These are phyloP conservation scores for Eurosta solidaginis DNA, from an alignment of 1,140 invertebrate genomes.

Conservation along the genomic window DNA sequence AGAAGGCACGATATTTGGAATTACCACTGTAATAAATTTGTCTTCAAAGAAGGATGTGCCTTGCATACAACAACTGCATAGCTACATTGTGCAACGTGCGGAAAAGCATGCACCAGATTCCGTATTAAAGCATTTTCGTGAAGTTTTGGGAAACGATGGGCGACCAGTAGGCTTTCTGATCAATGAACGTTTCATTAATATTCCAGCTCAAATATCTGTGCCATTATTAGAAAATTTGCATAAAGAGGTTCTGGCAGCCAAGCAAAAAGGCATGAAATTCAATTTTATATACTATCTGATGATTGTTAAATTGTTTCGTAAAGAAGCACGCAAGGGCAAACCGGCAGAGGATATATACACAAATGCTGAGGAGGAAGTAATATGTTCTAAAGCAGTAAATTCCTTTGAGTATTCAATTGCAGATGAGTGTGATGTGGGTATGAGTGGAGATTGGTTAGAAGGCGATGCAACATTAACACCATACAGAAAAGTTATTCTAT, in stretches of 20 bases:
- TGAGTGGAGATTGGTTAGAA: slow-evolving; percentile 73
- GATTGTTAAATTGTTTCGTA: slow-evolving; percentile 79
- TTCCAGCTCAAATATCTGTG: slow-evolving; percentile 82
- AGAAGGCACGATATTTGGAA: slow-evolving; percentile 77
- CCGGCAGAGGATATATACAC: slow-evolving; percentile 66
- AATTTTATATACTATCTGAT: slow-evolving; percentile 78
- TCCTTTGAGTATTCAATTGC: slow-evolving; percentile 75
- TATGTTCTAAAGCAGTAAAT: slow-evolving; percentile 67
- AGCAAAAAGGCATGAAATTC: slow-evolving; percentile 76
- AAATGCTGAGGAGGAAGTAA: slow-evolving; percentile 79
- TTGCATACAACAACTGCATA: slow-evolving; percentile 69
- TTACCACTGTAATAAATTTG: slow-evolving; percentile 79
- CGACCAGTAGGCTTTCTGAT: slow-evolving; percentile 71
- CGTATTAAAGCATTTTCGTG: slow-evolving; percentile 59
- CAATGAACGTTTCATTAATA: slow-evolving; percentile 85
- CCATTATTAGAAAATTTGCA: slow-evolving; percentile 77
- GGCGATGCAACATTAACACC: slow-evolving; percentile 72
- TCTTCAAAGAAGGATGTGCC: slow-evolving; percentile 72
- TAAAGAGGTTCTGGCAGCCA: slow-evolving; percentile 74
- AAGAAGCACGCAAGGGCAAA: slow-evolving; percentile 58
- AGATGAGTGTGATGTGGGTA: slow-evolving; percentile 69
- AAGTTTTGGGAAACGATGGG: slow-evolving; percentile 63
- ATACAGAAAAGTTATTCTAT: slow-evolving; percentile 69
- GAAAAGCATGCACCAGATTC: slow-evolving; percentile 63
- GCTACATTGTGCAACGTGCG: slow-evolving; percentile 66